Evolutionary conservation across 1,140 invertebrate genomes (phyloP).

Genomic region (Homarus americanus): DNA sequence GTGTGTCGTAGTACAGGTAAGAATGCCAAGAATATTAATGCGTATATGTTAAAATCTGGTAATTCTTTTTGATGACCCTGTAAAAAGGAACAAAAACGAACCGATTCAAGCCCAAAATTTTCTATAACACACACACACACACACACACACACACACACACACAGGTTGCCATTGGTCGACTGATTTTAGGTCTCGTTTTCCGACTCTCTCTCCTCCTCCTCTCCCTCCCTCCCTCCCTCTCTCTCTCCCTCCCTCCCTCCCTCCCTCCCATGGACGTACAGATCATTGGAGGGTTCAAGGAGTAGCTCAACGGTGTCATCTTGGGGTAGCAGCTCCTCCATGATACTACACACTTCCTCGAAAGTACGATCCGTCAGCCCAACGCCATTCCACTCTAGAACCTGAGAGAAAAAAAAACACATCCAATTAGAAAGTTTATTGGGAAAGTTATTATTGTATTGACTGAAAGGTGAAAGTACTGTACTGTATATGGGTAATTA

Average conservation of each 20-base stretch:
- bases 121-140: neutral
- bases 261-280: neutral
- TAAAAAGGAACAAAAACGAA: too few relatives aligned
- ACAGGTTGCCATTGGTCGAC: too few relatives aligned
- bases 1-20: too few relatives aligned
- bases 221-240: neutral
- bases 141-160: conserved; percentile 26
- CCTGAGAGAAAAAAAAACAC: conserved; percentile 75
- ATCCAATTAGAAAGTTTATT: neutral
- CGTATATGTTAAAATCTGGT: too few relatives aligned
- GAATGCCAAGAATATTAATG: too few relatives aligned
- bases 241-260: neutral
- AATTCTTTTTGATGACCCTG: too few relatives aligned
- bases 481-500: too few relatives aligned
- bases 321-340: conserved; percentile 84
- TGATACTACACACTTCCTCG: conserved; percentile 90
- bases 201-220: neutral
- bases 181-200: too few relatives aligned
- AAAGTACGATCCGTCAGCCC: conserved; percentile 92
- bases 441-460: neutral
- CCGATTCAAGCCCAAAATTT: too few relatives aligned
- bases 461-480: too few relatives aligned
- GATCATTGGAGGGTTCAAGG: conserved; percentile 87
- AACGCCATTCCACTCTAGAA: conserved; percentile 90
- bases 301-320: conserved; percentile 88